Evolutionary conservation across 2,888 invertebrate genomes (phyloP).

Genomic region (Synergus umbraculus): DNA sequence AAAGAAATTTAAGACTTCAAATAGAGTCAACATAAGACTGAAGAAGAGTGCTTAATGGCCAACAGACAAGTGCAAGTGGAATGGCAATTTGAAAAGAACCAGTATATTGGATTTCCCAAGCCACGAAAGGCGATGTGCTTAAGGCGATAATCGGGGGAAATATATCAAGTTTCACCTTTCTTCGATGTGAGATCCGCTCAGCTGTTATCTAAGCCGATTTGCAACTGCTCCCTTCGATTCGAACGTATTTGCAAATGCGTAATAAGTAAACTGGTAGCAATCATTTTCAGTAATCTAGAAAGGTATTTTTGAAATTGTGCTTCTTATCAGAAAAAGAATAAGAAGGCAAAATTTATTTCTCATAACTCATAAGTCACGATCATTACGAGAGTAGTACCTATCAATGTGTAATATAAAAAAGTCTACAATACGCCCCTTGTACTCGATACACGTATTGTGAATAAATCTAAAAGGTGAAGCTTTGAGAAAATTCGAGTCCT

Average conservation of each 20-base stretch:
- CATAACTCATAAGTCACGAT: background rate
- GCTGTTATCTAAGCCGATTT: slow-evolving; percentile 3
- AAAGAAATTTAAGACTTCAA: slow-evolving; percentile 3
- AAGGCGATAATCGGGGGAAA: slow-evolving; percentile 4
- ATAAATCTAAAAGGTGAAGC: slow-evolving; percentile 22
- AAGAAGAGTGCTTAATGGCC: slow-evolving; percentile 7
- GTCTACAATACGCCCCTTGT: slow-evolving; percentile 14
- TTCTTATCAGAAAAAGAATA: no score
- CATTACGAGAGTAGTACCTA: background rate
- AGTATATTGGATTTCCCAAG: background rate
- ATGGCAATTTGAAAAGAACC: background rate
- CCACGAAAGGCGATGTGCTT: background rate
- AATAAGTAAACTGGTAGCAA: background rate
- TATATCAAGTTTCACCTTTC: slow-evolving; percentile 27
- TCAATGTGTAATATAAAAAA: slow-evolving; percentile 23
- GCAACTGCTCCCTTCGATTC: slow-evolving; percentile 1
- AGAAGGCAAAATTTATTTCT: no score
- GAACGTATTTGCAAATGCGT: background rate
- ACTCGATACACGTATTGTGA: slow-evolving; percentile 37
- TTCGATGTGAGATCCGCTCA: slow-evolving; percentile 14
- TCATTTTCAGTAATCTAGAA: background rate
- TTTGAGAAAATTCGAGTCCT: slow-evolving; percentile 38
- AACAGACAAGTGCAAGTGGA: background rate
- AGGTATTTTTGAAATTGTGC: background rate
- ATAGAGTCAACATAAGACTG: background rate